A percentile compares a stretch with the other conserved stretches of the same genome.
phyloP scores from a whole-genome alignment of 2,888 invertebrate genomes.

The Margaritifera margaritifera region DNA sequence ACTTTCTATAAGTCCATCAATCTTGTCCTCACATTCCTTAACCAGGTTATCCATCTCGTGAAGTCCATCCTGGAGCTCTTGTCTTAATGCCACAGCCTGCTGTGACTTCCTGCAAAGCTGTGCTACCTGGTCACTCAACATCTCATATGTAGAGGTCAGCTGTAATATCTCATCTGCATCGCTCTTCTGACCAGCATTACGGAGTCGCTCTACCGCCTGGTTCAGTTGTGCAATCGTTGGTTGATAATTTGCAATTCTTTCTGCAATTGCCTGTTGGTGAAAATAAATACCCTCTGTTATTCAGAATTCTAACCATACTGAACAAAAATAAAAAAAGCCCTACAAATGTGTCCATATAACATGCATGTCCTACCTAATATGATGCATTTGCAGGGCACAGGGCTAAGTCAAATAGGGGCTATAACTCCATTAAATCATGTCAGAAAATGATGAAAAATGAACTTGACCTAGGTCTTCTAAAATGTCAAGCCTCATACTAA shows the following conservation, averaged over 20 bases:
- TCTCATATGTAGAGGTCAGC: constrained; percentile 87
- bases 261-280: constrained; percentile 61
- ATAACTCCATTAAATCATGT: no score
- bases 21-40: constrained; percentile 50
- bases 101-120: constrained; percentile 80
- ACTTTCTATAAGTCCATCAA: constrained; percentile 47
- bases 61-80: constrained; percentile 85
- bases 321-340: no score
- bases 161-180: constrained; percentile 85
- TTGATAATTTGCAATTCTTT: constrained; percentile 61
- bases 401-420: no score
- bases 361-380: no score
- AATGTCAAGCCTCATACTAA: no score
- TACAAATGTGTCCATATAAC: no score
- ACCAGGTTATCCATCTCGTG: constrained; percentile 52
- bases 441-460: no score
- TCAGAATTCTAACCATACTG: no score
- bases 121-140: constrained; percentile 87
- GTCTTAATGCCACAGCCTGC: constrained; percentile 85
- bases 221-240: constrained; percentile 55
- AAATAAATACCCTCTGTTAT: not conserved
- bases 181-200: constrained; percentile 76
- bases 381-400: no score
- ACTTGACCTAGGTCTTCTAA: no score
- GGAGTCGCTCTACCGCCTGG: constrained; percentile 77